Evolutionary conservation across 1,140 invertebrate genomes (phyloP).

Genomic region (Drosophila oshimai): DNA sequence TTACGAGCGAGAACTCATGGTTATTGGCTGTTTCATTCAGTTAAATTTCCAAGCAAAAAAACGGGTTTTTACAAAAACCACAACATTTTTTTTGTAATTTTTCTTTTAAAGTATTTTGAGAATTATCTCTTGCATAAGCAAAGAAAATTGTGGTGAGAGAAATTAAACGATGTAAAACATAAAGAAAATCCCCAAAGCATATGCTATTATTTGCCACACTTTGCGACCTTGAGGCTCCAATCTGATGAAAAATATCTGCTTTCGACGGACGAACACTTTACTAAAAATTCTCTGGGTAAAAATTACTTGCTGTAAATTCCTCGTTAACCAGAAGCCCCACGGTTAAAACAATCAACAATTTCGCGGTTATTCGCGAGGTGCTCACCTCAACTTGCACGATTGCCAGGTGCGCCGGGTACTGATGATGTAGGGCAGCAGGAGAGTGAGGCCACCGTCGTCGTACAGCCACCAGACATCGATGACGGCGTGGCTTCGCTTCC

Average conservation of each 20-base stretch:
- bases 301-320: background rate
- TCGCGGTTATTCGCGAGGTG: background rate
- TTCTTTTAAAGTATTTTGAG: too few species aligned
- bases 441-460: constrained; percentile 94
- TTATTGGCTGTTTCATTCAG: too few species aligned
- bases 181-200: background rate
- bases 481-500: constrained; percentile 89
- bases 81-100: too few species aligned
- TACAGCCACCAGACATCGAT: constrained; percentile 99
- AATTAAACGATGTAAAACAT: background rate
- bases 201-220: background rate
- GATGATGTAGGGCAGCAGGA: constrained; percentile 94
- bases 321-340: background rate
- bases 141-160: background rate
- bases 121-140: too few species aligned
- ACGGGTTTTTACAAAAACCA: too few species aligned
- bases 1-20: too few species aligned
- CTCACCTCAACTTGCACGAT: constrained; percentile 90
- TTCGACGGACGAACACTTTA: background rate
- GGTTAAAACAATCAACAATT: constrained; percentile 1
- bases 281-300: background rate
- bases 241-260: constrained; percentile 1
- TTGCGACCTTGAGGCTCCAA: background rate
- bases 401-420: constrained; percentile 93
- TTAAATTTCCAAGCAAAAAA: too few species aligned